These are phyloP conservation scores for Meda fulgida DNA, from an alignment of 2,797 vertebrate species.

Conservation along the genomic window DNA sequence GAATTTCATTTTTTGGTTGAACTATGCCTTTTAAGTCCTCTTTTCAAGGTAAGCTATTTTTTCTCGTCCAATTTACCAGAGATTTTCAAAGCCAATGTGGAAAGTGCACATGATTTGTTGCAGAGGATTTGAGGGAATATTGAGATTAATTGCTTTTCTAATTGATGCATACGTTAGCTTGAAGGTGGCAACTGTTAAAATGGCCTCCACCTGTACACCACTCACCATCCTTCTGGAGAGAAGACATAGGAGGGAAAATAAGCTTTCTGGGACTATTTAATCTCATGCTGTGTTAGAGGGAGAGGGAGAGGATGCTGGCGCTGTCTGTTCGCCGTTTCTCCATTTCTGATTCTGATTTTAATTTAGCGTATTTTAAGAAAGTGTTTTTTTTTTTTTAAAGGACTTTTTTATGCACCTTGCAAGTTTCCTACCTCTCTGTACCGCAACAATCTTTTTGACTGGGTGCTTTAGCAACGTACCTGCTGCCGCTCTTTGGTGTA, in stretches of 20 bases:
- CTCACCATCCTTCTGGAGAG: neutral
- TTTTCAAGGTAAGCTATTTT: neutral
- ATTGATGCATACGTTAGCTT: slow-evolving; percentile 36
- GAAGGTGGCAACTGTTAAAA: slow-evolving; percentile 12
- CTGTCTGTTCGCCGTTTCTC: too few species aligned
- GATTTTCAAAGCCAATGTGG: slow-evolving; percentile 28
- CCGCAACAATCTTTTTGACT: too few species aligned
- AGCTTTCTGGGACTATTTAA: neutral
- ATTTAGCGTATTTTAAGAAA: too few species aligned
- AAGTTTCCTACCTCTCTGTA: too few species aligned
- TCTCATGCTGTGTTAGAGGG: too few species aligned
- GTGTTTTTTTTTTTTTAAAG: too few species aligned
- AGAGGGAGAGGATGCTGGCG: too few species aligned
- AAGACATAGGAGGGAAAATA: neutral
- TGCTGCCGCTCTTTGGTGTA: too few species aligned
- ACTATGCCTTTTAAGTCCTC: neutral
- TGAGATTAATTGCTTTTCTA: slow-evolving; percentile 57
- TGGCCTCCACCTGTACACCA: neutral
- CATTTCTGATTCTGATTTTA: too few species aligned
- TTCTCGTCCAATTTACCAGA: slow-evolving; percentile 35
- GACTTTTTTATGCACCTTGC: too few species aligned
- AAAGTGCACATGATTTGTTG: slow-evolving; percentile 28
- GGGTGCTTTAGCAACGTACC: too few species aligned
- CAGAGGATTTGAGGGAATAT: slow-evolving; percentile 24
- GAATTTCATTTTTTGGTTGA: too few species aligned